These are phyloP conservation scores for Reinhardtius hippoglossoides DNA, from an alignment of 2,113 vertebrate genomes.

Conservation along the genomic window DNA sequence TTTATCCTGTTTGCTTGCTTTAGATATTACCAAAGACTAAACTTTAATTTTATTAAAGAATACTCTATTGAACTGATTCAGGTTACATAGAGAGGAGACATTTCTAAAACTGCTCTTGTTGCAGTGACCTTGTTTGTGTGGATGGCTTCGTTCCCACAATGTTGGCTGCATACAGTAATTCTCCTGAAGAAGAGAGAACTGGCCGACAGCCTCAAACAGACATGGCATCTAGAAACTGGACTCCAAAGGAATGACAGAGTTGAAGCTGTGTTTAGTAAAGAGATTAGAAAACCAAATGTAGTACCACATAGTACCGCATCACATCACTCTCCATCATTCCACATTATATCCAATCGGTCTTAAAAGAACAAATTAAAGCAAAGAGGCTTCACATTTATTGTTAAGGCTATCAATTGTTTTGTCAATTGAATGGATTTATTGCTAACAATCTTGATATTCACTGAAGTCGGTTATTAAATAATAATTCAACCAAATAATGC, in stretches of 20 bases:
- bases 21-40: neutral
- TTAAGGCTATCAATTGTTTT: too few species aligned
- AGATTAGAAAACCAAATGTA: too few species aligned
- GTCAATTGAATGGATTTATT: too few species aligned
- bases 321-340: too few species aligned
- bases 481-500: too few species aligned
- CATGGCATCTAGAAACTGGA: conserved; percentile 46
- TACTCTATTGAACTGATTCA: conserved; percentile 6
- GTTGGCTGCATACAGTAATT: conserved; percentile 34
- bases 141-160: conserved; percentile 2
- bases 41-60: conserved; percentile 29
- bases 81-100: neutral
- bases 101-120: conserved; percentile 27
- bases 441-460: too few species aligned
- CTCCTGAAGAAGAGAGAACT: neutral
- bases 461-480: too few species aligned
- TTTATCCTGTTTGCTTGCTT: conserved; percentile 27
- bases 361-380: too few species aligned
- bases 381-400: too few species aligned
- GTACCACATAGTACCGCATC: too few species aligned
- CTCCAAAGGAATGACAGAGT: neutral
- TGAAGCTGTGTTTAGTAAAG: neutral
- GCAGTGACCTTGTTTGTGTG: neutral
- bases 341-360: too few species aligned
- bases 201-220: conserved; percentile 33